These are phyloP conservation scores for Apamea monoglypha DNA, from an alignment of 2,888 invertebrate species.

Conservation along the genomic window DNA sequence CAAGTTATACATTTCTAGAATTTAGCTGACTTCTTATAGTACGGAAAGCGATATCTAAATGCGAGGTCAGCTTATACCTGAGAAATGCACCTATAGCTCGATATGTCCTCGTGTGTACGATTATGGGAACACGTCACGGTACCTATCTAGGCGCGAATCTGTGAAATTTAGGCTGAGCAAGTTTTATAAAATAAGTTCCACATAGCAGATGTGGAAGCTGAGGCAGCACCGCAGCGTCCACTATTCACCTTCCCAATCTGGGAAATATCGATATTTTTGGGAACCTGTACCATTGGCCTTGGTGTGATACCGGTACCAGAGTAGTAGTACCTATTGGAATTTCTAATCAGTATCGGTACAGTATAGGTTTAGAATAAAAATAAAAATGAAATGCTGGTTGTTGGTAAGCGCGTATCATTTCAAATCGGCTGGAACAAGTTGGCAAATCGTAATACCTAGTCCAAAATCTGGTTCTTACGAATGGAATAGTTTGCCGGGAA, in stretches of 20 bases:
- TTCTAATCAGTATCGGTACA: too few species aligned
- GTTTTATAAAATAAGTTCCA: not conserved
- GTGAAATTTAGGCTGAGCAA: not conserved
- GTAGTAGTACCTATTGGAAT: too few species aligned
- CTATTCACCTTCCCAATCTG: not conserved
- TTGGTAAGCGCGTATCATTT: too few species aligned
- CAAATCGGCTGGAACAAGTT: too few species aligned
- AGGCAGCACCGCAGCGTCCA: not conserved
- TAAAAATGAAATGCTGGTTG: too few species aligned
- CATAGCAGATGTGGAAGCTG: not conserved
- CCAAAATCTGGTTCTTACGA: too few species aligned
- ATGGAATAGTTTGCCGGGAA: too few species aligned
- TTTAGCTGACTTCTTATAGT: not conserved
- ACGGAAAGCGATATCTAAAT: not conserved
- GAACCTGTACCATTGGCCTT: too few species aligned
- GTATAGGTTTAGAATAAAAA: too few species aligned
- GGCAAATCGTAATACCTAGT: too few species aligned
- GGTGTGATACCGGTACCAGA: too few species aligned
- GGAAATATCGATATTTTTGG: too few species aligned
- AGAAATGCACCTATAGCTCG: not conserved
- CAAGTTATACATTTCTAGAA: not conserved
- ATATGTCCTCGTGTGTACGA: not conserved
- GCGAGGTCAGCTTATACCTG: not conserved
- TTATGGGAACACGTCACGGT: not conserved
- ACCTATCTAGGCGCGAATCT: not conserved